These are phyloP conservation scores for Tridacna gigas DNA, from an alignment of 2,888 invertebrate genomes.

Conservation along the genomic window DNA sequence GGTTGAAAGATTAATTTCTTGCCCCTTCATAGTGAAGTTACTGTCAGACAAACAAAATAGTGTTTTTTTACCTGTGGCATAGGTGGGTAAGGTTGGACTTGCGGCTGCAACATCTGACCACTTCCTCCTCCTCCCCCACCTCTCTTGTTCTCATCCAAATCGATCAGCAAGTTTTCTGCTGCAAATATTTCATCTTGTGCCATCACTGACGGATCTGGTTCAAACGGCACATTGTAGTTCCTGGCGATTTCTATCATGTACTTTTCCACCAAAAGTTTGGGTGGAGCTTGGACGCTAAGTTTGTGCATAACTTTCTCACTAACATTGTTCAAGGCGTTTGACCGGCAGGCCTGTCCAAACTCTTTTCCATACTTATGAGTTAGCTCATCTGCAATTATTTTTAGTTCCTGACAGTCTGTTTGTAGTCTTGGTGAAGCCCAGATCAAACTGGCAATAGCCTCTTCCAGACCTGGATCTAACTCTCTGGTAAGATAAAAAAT, in stretches of 20 bases:
- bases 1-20: no score
- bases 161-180: conserved; percentile 80
- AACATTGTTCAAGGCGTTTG: conserved; percentile 92
- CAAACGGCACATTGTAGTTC: conserved; percentile 96
- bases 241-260: conserved; percentile 97
- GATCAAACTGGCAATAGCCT: conserved; percentile 97
- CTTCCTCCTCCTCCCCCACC: conserved; percentile 69
- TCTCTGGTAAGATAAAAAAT: conserved; percentile 85
- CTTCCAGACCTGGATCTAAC: conserved; percentile 96
- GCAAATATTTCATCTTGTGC: conserved; percentile 77
- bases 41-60: no score
- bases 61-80: conserved; percentile 26
- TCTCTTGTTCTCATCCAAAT: conserved; percentile 75
- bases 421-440: conserved; percentile 97
- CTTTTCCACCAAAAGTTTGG: conserved; percentile 96
- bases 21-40: no score
- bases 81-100: conserved; percentile 39
- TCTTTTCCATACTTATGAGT: conserved; percentile 96
- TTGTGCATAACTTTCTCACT: conserved; percentile 92
- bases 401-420: conserved; percentile 88
- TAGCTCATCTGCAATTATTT: conserved; percentile 94
- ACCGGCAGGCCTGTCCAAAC: conserved; percentile 93
- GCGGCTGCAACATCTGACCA: conserved; percentile 57
- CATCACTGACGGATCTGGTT: conserved; percentile 91
- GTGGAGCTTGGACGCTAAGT: conserved; percentile 90